Percentiles rank a stretch among this genome's conserved stretches.
Conservation (phyloP, 2,888 invertebrate species). For the Mythimna albipuncta region DNA sequence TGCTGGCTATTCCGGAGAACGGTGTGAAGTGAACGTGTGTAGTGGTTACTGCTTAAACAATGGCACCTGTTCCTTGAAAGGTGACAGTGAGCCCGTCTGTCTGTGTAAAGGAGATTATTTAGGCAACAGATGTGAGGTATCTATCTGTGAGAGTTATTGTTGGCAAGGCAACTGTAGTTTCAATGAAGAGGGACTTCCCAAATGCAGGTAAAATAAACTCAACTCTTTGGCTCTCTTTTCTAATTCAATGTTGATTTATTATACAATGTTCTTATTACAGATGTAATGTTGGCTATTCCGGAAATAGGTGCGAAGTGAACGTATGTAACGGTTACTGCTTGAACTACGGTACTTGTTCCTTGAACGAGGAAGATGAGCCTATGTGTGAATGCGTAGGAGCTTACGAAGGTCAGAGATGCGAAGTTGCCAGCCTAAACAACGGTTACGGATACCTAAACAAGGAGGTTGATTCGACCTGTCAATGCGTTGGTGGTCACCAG, state of each 20-base stretch:
- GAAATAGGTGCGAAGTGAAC: slow-evolving; percentile 2
- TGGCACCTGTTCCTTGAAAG: not conserved
- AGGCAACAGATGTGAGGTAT: not conserved
- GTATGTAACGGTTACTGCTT: not conserved
- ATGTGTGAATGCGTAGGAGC: not conserved
- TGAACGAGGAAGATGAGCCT: not conserved
- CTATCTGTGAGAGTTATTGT: not conserved
- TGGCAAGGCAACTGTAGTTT: not conserved
- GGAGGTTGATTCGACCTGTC: not conserved
- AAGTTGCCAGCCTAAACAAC: not conserved
- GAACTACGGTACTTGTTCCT: not conserved
- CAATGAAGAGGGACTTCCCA: not conserved
- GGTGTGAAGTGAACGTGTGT: slow-evolving; percentile 4
- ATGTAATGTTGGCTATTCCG: not conserved
- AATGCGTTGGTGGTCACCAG: not conserved
- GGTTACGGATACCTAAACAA: not conserved
- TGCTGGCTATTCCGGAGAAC: not conserved
- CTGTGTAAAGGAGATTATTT: no score
- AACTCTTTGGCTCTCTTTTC: not conserved
- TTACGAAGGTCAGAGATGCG: not conserved
- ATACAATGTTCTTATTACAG: not conserved
- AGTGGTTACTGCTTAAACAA: not conserved
- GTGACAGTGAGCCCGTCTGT: no score
- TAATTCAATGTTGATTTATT: not conserved
- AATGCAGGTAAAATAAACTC: slow-evolving; percentile 2